Evolutionary conservation across 2,113 vertebrate species (phyloP), one percentile per base, ranked within the genome.

Genomic region (Paraplagusia blochii): DNA sequence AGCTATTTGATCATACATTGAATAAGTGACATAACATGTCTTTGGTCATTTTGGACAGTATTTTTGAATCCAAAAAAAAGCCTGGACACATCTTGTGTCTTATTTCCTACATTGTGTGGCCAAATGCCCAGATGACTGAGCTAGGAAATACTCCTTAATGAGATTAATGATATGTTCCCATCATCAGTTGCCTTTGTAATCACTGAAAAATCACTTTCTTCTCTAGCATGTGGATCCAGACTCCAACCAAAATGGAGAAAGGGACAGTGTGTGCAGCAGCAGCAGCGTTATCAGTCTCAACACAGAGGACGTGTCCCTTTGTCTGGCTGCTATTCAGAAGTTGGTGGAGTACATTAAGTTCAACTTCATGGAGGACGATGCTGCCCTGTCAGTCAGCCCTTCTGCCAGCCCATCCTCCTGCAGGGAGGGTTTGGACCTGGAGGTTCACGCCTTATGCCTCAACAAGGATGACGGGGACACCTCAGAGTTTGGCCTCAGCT

Each of bases 301-400:
- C 34, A 66, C 69, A 58, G 87, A 88, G 63, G 86, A 90, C 11
- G 77, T 90, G 75, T 60, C 86, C 22, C 80, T 91, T 7, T 96
- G 93, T 82, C 90, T 90, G 68, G 90, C 94, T 0, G 95, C 95
- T 0, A 88, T 95, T 76, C 92, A 90, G 71, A 98, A 97, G 75
- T 87, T 98, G 63, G 90, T 91, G 2, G 95, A 95, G 54, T 98
- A 98, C 81, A 98, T 98, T 69, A 92, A 93, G 65, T 87, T 98
- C 57, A 98, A 96, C 88, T 95, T 98, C 52, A 76, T 89, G 0
- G 90, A 95, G 77, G 88, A 86, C 0, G 93, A 93, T 9, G 56
- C 74, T 74, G 58, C 11, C 57, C 71, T 0, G 15, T 61, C 3
- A 9, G 11, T 9, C n/a, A 76, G 13, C 42, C 40, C 1, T 0